phyloP scores from a whole-genome alignment of 2,797 vertebrate genomes.

The Megaceryle alcyon region DNA sequence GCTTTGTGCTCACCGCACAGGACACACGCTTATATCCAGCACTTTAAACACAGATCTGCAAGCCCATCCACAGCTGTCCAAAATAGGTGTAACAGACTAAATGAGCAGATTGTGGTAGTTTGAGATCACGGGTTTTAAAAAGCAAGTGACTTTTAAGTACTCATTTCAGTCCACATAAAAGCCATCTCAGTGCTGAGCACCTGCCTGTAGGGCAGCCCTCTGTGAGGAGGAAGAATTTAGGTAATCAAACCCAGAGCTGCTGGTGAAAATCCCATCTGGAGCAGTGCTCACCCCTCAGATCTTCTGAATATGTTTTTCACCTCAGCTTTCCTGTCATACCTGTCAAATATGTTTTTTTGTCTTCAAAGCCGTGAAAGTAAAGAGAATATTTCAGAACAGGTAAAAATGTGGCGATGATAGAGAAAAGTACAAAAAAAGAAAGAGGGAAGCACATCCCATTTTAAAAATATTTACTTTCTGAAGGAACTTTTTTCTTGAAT shows the following conservation, averaged over 20 bases:
- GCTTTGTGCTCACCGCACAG: not conserved
- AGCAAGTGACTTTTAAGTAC: not conserved
- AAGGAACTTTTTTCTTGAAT: not conserved
- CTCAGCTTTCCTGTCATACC: not conserved
- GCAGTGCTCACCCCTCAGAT: not conserved
- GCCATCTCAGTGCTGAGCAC: not conserved
- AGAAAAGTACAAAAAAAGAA: not conserved
- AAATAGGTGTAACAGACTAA: rapidly evolving
- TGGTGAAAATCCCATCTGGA: not conserved
- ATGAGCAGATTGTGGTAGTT: not conserved
- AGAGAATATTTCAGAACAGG: not conserved
- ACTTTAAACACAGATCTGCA: not conserved
- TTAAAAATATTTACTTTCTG: not conserved
- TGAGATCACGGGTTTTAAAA: not conserved
- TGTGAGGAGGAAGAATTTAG: not conserved
- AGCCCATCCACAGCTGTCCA: not conserved
- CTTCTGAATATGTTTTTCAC: not conserved
- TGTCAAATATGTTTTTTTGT: not conserved
- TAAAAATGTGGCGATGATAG: not conserved
- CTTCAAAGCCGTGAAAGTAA: not conserved
- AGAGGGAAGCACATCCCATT: not conserved
- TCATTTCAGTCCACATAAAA: not conserved
- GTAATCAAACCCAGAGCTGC: not conserved
- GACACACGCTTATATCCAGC: not conserved
- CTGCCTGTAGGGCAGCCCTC: rapidly evolving